These are phyloP conservation scores for Brachionus manjavacas DNA, from an alignment of 1,140 invertebrate genomes.

Conservation along the genomic window DNA sequence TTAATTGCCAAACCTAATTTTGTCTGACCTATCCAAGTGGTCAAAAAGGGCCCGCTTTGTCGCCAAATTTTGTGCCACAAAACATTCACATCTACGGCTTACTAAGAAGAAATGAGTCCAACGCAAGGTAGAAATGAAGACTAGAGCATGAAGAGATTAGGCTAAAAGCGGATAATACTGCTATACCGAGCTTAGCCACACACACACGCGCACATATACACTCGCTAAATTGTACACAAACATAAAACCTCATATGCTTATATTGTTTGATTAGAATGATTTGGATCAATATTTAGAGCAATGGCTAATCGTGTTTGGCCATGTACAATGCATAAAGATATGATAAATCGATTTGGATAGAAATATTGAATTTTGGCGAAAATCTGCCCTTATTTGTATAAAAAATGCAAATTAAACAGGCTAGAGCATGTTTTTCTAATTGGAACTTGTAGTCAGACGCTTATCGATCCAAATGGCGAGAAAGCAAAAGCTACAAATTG, in stretches of 20 bases:
- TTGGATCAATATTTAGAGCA: conserved; percentile 30
- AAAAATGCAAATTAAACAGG: conserved; percentile 22
- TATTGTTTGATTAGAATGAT: neutral
- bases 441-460: neutral
- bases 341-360: conserved; percentile 30
- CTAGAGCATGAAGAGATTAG: neutral
- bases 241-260: neutral
- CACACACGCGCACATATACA: neutral
- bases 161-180: neutral
- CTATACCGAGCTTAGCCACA: neutral
- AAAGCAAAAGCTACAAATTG: neutral
- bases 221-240: conserved; percentile 23
- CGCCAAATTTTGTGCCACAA: neutral
- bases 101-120: neutral
- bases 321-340: conserved; percentile 18
- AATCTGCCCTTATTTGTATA: conserved; percentile 28
- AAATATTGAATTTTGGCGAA: neutral
- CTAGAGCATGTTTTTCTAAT: conserved; percentile 22
- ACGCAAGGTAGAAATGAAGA: neutral
- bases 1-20: neutral
- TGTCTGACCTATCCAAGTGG: neutral
- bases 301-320: neutral
- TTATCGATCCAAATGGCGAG: neutral
- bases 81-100: neutral
- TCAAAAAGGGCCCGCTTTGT: neutral